Evolutionary conservation across 2,888 invertebrate genomes (phyloP), one percentile per base, ranked within the genome.

Genomic region (Chromoteleia sp.): DNA sequence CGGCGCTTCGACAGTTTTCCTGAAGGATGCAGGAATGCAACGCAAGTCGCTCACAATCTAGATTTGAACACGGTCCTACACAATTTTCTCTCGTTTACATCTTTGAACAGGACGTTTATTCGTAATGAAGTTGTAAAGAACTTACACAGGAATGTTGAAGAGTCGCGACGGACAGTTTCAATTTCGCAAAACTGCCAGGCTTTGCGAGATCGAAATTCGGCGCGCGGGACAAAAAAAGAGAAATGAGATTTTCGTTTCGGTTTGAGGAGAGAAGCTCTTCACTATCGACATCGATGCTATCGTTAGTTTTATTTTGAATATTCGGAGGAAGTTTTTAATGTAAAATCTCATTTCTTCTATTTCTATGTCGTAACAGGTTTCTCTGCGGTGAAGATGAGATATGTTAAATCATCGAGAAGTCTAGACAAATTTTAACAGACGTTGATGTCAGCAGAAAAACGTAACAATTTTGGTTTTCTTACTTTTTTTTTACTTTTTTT

Each of bases 141-240:
- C 67, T 58, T 25, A 81, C 36, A 59, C 6, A 76, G 81, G 81
- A 81, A 81, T 81, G 81, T 81, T 71, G 29, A 73, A 68, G 48
- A 63, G 56, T 59, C 52, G 56, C 52, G 17, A 43, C 41, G 17
- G 25, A 54, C 3, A 15, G 15, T 77, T 65, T 52, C 54, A 67
- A 15, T 45, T 39, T 36, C 52, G 67, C 67, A 59, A 67, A 59
- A 30, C 15, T 17, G 8, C 8, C 10, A 4, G 41, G 1, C 17
- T 77, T 48, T 50, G 63, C 58, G 17, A 65, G 30, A 39, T 29
- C 21, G 52, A 52, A 70, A 54, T 61, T 54, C 43, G 25, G 19
- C 21, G 59, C 56, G 19, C 29, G 8, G 45, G n/a, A 65, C 39
- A 33, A 54, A 58, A 61, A 56, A 43, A 54, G 56, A 58, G 65